phyloP scores from a whole-genome alignment of 2,888 invertebrate species.

The Orthosia cruda region DNA sequence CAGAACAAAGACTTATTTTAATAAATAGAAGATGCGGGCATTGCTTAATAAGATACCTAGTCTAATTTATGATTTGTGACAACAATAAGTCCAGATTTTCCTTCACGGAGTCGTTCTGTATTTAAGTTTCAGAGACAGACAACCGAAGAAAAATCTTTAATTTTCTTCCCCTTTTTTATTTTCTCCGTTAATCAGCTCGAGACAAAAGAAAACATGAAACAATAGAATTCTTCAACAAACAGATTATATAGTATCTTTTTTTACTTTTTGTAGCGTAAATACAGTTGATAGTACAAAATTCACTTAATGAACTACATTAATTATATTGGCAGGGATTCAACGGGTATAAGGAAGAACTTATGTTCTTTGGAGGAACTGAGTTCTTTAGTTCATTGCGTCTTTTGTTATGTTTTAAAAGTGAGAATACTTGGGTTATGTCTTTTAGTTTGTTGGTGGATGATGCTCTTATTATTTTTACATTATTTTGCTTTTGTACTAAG shows the following conservation, averaged over 20 bases:
- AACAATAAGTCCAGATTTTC: neutral
- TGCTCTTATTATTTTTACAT: neutral
- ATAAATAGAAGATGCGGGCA: no score
- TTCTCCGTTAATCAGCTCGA: neutral
- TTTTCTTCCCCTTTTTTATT: neutral
- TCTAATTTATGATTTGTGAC: no score
- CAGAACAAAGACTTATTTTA: neutral
- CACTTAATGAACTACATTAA: slow-evolving; percentile 47
- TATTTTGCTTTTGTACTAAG: neutral
- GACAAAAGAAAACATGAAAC: slow-evolving; percentile 18
- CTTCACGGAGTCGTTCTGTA: neutral
- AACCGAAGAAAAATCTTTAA: neutral
- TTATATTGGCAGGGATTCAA: slow-evolving; percentile 54
- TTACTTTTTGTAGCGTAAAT: neutral
- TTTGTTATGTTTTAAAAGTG: slow-evolving; percentile 1
- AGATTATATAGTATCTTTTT: slow-evolving; percentile 27
- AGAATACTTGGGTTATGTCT: neutral
- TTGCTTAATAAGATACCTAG: no score
- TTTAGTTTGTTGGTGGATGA: neutral
- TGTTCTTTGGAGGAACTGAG: neutral
- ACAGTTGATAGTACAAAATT: slow-evolving; percentile 36
- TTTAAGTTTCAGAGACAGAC: neutral
- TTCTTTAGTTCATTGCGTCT: neutral
- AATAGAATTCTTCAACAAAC: slow-evolving; percentile 12
- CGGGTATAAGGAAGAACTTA: neutral